Conservation (phyloP, 2,113 vertebrate genomes). For the Procavia capensis region DNA sequence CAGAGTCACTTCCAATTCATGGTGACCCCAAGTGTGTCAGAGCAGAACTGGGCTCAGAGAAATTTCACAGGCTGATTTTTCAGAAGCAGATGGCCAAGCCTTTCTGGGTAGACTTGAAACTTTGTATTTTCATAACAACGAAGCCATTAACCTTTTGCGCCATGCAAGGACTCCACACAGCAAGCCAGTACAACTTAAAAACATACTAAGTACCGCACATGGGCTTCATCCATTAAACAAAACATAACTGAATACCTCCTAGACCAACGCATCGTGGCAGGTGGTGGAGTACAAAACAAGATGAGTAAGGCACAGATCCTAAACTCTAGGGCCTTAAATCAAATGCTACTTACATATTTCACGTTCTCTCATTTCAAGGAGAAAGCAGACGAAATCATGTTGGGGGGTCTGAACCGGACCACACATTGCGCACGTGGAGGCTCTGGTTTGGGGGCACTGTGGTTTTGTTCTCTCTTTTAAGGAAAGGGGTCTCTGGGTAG, state of each 20-base stretch:
- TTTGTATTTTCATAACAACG: neutral
- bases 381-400: neutral
- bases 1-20: neutral
- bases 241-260: neutral
- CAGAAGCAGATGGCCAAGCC: neutral
- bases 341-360: neutral
- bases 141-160: neutral
- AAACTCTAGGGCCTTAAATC: neutral
- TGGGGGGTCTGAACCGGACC: neutral
- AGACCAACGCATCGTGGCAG: neutral
- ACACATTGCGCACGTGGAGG: neutral
- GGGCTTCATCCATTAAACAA: neutral
- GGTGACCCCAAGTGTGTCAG: too few relatives aligned
- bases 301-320: neutral
- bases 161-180: neutral
- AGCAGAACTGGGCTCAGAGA: neutral
- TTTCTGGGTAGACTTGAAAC: neutral
- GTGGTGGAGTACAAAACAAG: neutral
- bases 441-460: neutral
- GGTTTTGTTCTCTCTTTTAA: neutral
- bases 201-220: neutral
- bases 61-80: neutral
- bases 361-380: neutral
- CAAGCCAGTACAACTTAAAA: neutral
- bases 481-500: neutral